Evolutionary conservation across 2,888 invertebrate species (phyloP), one percentile per base, ranked within the genome.

Genomic region (Uropetala carovei): DNA sequence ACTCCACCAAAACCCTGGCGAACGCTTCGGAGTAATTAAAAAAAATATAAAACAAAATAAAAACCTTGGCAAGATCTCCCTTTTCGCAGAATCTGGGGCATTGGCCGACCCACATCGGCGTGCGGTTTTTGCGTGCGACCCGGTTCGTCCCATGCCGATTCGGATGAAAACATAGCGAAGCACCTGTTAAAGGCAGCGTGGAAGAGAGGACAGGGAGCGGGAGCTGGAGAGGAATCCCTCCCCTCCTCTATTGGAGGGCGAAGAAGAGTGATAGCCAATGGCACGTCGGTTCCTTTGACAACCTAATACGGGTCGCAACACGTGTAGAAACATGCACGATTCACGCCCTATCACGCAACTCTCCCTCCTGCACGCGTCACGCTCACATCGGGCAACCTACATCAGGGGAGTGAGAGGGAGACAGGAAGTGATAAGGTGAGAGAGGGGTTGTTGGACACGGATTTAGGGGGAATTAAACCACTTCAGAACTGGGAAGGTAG

Each of bases 171-270:
- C 75, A 11, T 27, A 27, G 75, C 4, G n/a, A 22, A 68, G 68
- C 75, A 75, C 75, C 75, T 75, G 75, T 75, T 75, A 75, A 75
- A 75, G 22, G 75, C 75, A 3, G n/a, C n/a, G 68, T n/a, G 64
- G n/a, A 64, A 22, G 75, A 68, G 68, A n/a, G 14, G 22, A 68
- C 22, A 22, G 68, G 64, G 22, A 22, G n/a, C 68, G 0, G 43
- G 43, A 43, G 43, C 1, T 1, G 5, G 43, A n/a, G n/a, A n/a
- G n/a, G n/a, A n/a, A n/a, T n/a, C n/a, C n/a, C n/a, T n/a, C n/a
- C n/a, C n/a, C n/a, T n/a, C n/a, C n/a, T n/a, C n/a, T n/a, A n/a
- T n/a, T n/a, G n/a, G n/a, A n/a, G n/a, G n/a, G n/a, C n/a, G n/a
- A n/a, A n/a, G n/a, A n/a, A 43, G 43, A 5, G 22, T 75, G 27